Conservation (phyloP, 2,797 vertebrate species). For the Pampus argenteus region DNA sequence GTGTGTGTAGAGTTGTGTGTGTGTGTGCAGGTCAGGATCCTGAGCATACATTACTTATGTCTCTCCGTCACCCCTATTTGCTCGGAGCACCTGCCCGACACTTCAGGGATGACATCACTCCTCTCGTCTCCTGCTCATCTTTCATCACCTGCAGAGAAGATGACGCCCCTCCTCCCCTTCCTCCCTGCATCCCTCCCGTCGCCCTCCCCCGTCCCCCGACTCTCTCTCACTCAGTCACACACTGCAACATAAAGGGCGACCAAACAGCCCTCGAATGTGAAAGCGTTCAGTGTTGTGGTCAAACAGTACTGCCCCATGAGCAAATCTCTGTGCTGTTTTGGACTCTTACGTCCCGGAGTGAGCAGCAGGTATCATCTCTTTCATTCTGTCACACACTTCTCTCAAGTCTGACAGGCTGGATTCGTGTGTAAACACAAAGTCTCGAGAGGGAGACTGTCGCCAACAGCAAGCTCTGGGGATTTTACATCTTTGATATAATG, state of each 20-base stretch:
- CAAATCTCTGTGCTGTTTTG: slow-evolving; percentile 16
- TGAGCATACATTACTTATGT: slow-evolving; percentile 23
- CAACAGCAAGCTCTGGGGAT: slow-evolving; percentile 44
- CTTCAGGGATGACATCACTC: slow-evolving; percentile 53
- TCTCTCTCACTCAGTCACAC: slow-evolving; percentile 12
- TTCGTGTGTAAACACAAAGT: slow-evolving; percentile 44
- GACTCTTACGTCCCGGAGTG: slow-evolving; percentile 9
- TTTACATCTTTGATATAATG: slow-evolving; percentile 53
- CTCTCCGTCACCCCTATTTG: slow-evolving; percentile 42
- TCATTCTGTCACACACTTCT: slow-evolving; percentile 64
- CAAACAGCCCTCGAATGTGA: slow-evolving; percentile 42
- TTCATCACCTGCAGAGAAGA: slow-evolving; percentile 56
- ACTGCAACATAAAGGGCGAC: slow-evolving; percentile 19
- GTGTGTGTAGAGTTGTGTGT: slow-evolving; percentile 6
- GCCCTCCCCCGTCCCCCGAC: neutral
- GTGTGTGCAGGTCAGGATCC: neutral
- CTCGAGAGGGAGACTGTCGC: slow-evolving; percentile 45
- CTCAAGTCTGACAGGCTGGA: slow-evolving; percentile 51
- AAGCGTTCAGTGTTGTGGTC: slow-evolving; percentile 53
- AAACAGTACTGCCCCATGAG: slow-evolving; percentile 40
- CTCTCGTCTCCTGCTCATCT: slow-evolving; percentile 32
- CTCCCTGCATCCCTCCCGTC: slow-evolving; percentile 2
- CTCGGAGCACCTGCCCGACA: neutral
- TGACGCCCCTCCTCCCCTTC: neutral
- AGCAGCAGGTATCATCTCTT: slow-evolving; percentile 46